phyloP scores from a whole-genome alignment of 2,113 vertebrate genomes.

The Hippoglossus stenolepis region DNA sequence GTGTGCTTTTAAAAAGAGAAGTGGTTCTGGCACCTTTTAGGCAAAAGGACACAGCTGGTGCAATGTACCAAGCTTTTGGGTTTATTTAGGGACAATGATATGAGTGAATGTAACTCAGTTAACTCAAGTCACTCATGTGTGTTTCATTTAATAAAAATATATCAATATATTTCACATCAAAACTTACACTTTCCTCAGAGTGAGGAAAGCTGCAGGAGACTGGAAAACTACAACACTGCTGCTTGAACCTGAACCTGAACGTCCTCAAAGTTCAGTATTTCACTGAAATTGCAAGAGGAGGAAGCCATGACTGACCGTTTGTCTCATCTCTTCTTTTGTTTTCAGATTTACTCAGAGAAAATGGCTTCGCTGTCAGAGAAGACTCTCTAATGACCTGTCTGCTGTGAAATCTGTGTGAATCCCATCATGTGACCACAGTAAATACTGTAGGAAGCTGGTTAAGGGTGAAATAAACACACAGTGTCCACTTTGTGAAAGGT shows the following conservation, averaged over 20 bases:
- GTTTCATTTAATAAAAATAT: too few species aligned
- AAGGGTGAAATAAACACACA: not conserved
- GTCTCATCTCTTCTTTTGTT: not conserved
- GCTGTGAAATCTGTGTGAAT: conserved; percentile 18
- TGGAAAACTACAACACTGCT: not conserved
- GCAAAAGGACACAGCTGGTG: not conserved
- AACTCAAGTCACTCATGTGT: too few species aligned
- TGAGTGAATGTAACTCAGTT: not conserved
- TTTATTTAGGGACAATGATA: not conserved
- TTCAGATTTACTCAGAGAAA: conserved; percentile 15
- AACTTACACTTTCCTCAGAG: not conserved
- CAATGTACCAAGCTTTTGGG: too few species aligned
- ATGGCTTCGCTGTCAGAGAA: conserved; percentile 2
- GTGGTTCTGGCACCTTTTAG: too few species aligned
- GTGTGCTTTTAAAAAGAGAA: too few species aligned
- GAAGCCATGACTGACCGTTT: not conserved
- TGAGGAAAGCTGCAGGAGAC: not conserved
- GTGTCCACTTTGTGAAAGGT: too few species aligned
- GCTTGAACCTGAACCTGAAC: not conserved
- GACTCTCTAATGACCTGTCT: not conserved
- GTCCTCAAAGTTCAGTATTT: not conserved
- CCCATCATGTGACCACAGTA: not conserved
- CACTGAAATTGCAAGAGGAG: not conserved
- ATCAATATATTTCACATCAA: not conserved
- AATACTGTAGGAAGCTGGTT: too few species aligned